Conservation (phyloP, 1,140 invertebrate species). For the Zeugodacus cucurbitae region DNA sequence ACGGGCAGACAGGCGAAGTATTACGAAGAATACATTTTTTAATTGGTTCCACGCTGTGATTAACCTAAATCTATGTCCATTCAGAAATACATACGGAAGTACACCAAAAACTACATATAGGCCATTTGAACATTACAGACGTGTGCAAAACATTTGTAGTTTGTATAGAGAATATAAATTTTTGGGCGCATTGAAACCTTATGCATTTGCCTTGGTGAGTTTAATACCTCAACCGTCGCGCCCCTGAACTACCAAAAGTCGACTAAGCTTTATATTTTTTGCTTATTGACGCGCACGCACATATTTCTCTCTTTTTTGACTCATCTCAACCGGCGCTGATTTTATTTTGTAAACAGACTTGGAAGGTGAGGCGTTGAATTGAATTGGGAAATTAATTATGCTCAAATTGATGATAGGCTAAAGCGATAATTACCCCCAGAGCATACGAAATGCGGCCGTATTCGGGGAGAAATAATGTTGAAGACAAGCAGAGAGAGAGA, state of each 20-base stretch:
- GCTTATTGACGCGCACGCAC: neutral
- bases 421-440: neutral
- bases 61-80: too few species aligned
- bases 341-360: neutral
- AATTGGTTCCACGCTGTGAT: too few species aligned
- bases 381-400: constrained; percentile 1
- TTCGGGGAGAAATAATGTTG: neutral
- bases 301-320: neutral
- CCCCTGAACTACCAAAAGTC: neutral
- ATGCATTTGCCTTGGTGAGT: constrained; percentile 22
- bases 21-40: too few species aligned
- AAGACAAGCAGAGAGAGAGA: neutral
- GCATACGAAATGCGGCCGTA: neutral
- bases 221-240: neutral
- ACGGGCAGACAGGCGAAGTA: too few species aligned
- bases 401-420: neutral
- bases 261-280: neutral
- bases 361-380: neutral
- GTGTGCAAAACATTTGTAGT: neutral
- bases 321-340: neutral
- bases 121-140: neutral
- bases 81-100: too few species aligned
- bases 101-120: too few species aligned
- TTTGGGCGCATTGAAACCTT: neutral
- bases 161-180: neutral